A percentile compares a stretch with the other conserved stretches of the same genome.
Evolutionary conservation across 2,797 vertebrate species (phyloP).

Genomic region (Mus spretus): DNA sequence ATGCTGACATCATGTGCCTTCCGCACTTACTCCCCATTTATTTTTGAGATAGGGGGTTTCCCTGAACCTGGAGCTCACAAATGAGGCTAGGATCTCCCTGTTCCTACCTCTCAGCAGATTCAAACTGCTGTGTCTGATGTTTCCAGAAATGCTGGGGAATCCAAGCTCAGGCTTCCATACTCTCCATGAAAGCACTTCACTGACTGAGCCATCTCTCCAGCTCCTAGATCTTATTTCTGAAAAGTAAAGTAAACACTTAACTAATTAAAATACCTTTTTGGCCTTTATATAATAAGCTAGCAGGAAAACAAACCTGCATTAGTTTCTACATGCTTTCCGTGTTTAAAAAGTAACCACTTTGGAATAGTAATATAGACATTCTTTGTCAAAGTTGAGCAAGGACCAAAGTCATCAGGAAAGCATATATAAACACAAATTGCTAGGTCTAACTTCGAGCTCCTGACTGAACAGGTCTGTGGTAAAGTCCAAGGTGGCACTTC

Average conservation of each 20-base stretch:
- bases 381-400: background rate
- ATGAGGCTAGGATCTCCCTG: background rate
- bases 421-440: background rate
- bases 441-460: background rate
- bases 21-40: background rate
- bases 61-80: background rate
- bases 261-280: constrained; percentile 27
- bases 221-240: constrained; percentile 1
- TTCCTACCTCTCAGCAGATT: background rate
- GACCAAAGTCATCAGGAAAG: background rate
- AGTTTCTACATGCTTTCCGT: background rate
- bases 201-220: background rate
- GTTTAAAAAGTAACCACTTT: background rate
- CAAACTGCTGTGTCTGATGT: background rate
- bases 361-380: background rate
- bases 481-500: background rate
- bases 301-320: constrained; percentile 5
- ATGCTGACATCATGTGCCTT: background rate
- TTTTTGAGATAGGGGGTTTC: background rate
- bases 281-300: background rate
- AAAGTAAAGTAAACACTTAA: constrained; percentile 36
- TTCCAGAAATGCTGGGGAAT: background rate
- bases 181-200: too few relatives aligned
- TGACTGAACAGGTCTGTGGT: background rate
- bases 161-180: background rate